A percentile compares a stretch with the other conserved stretches of the same genome.
phyloP scores from a whole-genome alignment of 2,888 invertebrate genomes.

The Pimpla rufipes region DNA sequence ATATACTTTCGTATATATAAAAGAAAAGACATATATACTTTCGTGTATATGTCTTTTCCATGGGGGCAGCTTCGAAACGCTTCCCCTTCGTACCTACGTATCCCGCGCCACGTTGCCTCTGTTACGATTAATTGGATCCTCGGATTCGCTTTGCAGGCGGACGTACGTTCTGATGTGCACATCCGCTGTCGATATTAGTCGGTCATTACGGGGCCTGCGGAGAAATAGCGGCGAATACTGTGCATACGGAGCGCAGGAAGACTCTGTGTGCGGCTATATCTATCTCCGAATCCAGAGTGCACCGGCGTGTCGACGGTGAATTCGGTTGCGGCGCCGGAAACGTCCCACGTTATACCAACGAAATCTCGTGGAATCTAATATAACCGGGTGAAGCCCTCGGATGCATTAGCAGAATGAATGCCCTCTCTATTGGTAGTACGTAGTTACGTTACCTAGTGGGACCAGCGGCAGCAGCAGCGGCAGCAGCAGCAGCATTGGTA shows the following conservation, averaged over 20 bases:
- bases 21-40: too few species aligned
- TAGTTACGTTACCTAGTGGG: constrained; percentile 47
- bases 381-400: constrained; percentile 76
- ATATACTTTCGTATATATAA: too few species aligned
- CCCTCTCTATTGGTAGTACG: constrained; percentile 75
- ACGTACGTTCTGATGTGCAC: constrained; percentile 39
- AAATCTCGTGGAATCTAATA: constrained; percentile 81
- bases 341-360: constrained; percentile 58
- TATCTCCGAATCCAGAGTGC: constrained; percentile 10
- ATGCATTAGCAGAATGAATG: constrained; percentile 84
- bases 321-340: constrained; percentile 61
- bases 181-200: constrained; percentile 54
- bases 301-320: constrained; percentile 50
- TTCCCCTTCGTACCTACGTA: too few species aligned
- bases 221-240: constrained; percentile 58
- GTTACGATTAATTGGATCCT: constrained; percentile 52
- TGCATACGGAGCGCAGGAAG: constrained; percentile 6
- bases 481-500: constrained; percentile 73
- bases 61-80: too few species aligned
- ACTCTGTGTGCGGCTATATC: neutral
- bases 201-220: constrained; percentile 53
- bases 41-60: too few species aligned
- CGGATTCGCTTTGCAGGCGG: constrained; percentile 42
- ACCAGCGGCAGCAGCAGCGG: constrained; percentile 74
- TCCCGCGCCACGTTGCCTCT: constrained; percentile 1